Base-by-base conservation (phyloP, 2,888 invertebrate species). In the Nemoura dubitans region DNA sequence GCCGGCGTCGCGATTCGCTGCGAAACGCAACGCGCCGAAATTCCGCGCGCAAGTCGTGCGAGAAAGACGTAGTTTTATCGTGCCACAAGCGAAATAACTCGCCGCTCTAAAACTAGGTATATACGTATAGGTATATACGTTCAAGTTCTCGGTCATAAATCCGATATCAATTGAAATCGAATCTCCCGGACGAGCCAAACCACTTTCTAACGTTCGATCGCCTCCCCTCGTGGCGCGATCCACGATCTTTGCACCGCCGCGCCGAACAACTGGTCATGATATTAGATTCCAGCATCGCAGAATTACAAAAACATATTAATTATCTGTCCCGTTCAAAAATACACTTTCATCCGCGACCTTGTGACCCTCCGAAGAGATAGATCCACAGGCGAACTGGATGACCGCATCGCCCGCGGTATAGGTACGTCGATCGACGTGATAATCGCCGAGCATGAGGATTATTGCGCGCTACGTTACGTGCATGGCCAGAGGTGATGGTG, bases 141-240 rank as follows among this genome's bases (percentile, higher is more conserved):
- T 84, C 84, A 84, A 84, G 84, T 84, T 84, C 84, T 84, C 84
- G 84, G 84, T 84, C 84, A 84, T 10, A 84, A 84, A 59, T 84
- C 76, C 7, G n/a, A 81, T 21, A 81, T 81, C 81, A 27, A 78
- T 78, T 30, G 81, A 28, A 81, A 28, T 81, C 81, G 81, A 81
- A 78, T 28, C 78, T 28, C 21, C 78, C n/a, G 28, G 0, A 27
- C 25, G 28, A 27, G 25, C 2, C 78, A 78, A 78, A 78, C 26
- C 26, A 78, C 78, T 78, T 78, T 78, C 78, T 78, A 26, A 36
- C 81, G 26, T 26, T 1, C 78, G 78, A 78, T 10, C 59, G 14
- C 59, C 59, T 59, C 10, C n/a, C n/a, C n/a, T n/a, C n/a, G 10
- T 36, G 10, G 36, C 36, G n/a, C 36, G 36, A 10, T 36, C 36